Conservation (phyloP, 2,888 invertebrate genomes). For the Eupithecia vulgata region DNA sequence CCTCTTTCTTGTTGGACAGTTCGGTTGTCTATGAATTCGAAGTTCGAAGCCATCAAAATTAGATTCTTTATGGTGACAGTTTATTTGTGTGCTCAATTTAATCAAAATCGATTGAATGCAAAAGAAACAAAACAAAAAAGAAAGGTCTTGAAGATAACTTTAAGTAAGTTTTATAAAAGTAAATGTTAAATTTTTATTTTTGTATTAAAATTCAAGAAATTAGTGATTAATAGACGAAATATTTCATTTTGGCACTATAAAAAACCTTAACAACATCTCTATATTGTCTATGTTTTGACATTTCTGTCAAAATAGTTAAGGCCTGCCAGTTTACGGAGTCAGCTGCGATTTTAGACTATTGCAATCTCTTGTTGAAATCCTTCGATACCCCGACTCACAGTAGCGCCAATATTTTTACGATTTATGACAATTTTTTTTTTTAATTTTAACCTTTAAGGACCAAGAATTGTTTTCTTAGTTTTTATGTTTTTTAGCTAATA, state of each 20-base stretch:
- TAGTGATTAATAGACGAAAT: background rate
- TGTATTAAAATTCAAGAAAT: background rate
- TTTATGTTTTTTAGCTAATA: too few species aligned
- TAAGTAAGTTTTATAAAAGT: background rate
- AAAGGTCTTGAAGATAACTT: background rate
- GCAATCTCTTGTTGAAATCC: background rate
- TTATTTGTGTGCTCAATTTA: background rate
- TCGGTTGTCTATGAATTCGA: slow-evolving; percentile 74
- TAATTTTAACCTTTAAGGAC: too few species aligned
- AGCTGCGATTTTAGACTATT: slow-evolving; percentile 27
- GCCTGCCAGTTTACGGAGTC: slow-evolving; percentile 30
- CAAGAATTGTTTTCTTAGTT: too few species aligned
- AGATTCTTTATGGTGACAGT: slow-evolving; percentile 53
- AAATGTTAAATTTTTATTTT: background rate
- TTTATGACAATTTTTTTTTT: too few species aligned
- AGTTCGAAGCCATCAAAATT: slow-evolving; percentile 74
- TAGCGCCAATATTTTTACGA: too few species aligned
- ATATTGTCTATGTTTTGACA: slow-evolving; percentile 58
- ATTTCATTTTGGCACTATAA: background rate
- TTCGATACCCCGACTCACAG: background rate
- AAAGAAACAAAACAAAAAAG: background rate
- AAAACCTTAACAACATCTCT: slow-evolving; percentile 39
- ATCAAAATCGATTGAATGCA: background rate
- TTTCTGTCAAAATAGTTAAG: slow-evolving; percentile 52
- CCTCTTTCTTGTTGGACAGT: slow-evolving; percentile 64